A percentile compares a stretch with the other conserved stretches of the same genome.
Conservation (phyloP, 1,140 invertebrate genomes). For the Berghia stephanieae region DNA sequence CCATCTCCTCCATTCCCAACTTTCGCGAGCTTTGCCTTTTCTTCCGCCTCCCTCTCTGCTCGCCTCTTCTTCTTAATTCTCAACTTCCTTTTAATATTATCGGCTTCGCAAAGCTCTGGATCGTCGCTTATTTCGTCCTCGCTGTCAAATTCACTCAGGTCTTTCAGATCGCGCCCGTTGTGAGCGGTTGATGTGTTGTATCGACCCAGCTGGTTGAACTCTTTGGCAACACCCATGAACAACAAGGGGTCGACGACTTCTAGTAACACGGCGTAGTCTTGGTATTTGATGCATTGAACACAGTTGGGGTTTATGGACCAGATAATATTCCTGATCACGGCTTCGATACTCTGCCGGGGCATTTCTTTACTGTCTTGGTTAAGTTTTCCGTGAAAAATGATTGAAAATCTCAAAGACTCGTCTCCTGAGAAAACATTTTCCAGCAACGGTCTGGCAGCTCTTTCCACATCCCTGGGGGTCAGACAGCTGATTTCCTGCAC, state of each 20-base stretch:
- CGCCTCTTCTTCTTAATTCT: constrained; percentile 20
- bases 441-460: neutral
- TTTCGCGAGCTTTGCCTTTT: no score
- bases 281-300: constrained; percentile 31
- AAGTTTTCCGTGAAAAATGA: constrained; percentile 21
- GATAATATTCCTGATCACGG: constrained; percentile 15
- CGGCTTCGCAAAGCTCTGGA: constrained; percentile 15
- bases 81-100: constrained; percentile 21
- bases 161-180: neutral
- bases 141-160: constrained; percentile 15
- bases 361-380: neutral
- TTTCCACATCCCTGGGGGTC: constrained; percentile 15
- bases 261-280: constrained; percentile 23
- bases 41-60: constrained; percentile 24
- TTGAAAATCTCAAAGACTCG: constrained; percentile 9
- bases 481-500: constrained; percentile 6
- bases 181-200: constrained; percentile 24
- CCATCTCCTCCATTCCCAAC: no score
- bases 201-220: constrained; percentile 10
- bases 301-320: constrained; percentile 32
- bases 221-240: constrained; percentile 12
- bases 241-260: constrained; percentile 16
- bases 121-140: constrained; percentile 32
- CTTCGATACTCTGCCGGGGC: neutral
- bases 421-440: neutral